Conservation (phyloP, 2,113 vertebrate species). For the Silurus glanis region DNA sequence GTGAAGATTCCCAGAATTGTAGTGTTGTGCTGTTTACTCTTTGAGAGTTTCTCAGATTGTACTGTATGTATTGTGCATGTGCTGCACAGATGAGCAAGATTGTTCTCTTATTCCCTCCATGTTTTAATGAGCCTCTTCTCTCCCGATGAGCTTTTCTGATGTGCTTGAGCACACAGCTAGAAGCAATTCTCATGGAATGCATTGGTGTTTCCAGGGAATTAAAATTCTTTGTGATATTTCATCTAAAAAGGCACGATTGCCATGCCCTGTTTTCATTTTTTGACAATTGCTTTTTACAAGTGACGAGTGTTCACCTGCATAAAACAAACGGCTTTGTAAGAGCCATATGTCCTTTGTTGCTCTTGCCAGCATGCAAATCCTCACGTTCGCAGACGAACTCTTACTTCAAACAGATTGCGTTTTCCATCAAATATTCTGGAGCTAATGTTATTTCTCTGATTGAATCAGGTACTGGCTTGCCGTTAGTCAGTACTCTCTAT, state of each 20-base stretch:
- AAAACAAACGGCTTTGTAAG: conserved; percentile 25
- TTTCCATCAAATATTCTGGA: conserved; percentile 18
- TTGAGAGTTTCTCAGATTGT: background rate
- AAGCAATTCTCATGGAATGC: conserved; percentile 5
- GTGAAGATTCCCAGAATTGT: background rate
- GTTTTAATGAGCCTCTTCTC: conserved; percentile 17
- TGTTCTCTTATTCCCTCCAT: conserved; percentile 20
- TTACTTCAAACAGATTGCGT: conserved; percentile 40
- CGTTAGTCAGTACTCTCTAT: conserved; percentile 8
- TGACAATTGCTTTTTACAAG: background rate
- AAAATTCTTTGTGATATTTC: conserved; percentile 19
- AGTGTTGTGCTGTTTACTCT: background rate
- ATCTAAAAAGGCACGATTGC: background rate
- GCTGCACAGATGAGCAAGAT: conserved; percentile 23
- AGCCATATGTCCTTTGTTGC: background rate
- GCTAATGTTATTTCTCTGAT: background rate
- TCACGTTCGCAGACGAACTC: conserved; percentile 27
- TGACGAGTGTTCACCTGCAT: conserved; percentile 8
- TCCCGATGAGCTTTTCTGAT: conserved; percentile 37
- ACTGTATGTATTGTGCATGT: background rate
- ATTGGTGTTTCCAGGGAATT: conserved; percentile 12
- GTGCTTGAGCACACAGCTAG: conserved; percentile 30
- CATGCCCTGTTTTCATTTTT: background rate
- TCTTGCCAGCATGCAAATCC: background rate
- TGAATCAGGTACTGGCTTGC: conserved; percentile 34